Conservation (phyloP, 2,888 invertebrate genomes). For the Torymus tubicola region DNA sequence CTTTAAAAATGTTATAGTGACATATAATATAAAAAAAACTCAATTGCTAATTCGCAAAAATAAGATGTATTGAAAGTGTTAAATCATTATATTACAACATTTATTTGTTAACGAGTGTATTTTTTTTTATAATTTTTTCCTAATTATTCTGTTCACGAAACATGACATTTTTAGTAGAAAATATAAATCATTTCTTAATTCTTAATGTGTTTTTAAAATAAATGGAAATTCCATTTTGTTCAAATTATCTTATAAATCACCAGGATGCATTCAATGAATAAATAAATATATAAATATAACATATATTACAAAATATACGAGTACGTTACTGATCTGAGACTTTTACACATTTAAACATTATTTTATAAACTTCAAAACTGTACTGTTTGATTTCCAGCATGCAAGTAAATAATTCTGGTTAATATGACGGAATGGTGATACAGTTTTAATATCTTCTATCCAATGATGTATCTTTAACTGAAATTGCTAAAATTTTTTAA, state of each 20-base stretch:
- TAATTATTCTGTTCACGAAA: background rate
- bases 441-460: conserved; percentile 63
- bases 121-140: conserved; percentile 29
- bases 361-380: conserved; percentile 64
- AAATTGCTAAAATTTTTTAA: conserved; percentile 65
- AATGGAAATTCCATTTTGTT: too few relatives aligned
- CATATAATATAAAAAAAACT: conserved; percentile 58
- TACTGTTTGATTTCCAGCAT: conserved; percentile 63
- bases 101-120: conserved; percentile 62
- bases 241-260: too few relatives aligned
- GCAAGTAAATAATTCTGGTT: conserved; percentile 64
- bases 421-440: conserved; percentile 64
- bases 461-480: conserved; percentile 62
- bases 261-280: too few relatives aligned
- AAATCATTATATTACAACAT: conserved; percentile 63
- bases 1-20: conserved; percentile 44
- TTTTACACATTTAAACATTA: conserved; percentile 58
- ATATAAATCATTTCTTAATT: background rate
- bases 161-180: background rate
- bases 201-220: too few relatives aligned
- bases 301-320: too few relatives aligned
- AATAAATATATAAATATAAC: too few relatives aligned
- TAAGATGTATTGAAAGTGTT: conserved; percentile 62
- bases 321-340: too few relatives aligned
- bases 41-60: conserved; percentile 64